phyloP scores from a whole-genome alignment of 2,888 invertebrate genomes.

The Chromoteleia sp. region DNA sequence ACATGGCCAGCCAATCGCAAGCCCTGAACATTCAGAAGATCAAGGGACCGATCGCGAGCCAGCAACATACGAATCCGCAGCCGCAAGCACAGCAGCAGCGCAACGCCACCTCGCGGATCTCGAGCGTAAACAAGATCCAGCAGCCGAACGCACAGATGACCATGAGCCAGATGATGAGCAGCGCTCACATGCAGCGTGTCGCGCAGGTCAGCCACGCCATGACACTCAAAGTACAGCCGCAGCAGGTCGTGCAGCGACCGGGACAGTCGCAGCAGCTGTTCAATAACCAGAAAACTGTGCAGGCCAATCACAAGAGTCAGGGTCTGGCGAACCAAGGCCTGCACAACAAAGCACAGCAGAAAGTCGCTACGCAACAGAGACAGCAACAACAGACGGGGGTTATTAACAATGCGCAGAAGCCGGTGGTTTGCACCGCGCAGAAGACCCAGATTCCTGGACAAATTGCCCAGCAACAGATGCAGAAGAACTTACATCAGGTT shows the following conservation, averaged over 20 bases:
- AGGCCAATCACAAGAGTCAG: conserved; percentile 69
- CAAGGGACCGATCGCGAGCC: conserved; percentile 17
- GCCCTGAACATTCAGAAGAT: conserved; percentile 76
- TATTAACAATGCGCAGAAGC: conserved; percentile 77
- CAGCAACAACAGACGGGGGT: conserved; percentile 65
- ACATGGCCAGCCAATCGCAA: conserved; percentile 71
- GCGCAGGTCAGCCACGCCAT: conserved; percentile 64
- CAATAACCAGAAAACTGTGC: conserved; percentile 76
- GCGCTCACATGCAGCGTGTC: conserved; percentile 74
- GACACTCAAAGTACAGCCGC: conserved; percentile 60
- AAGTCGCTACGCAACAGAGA: conserved; percentile 74
- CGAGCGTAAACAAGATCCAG: conserved; percentile 63
- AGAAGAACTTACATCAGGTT: conserved; percentile 59
- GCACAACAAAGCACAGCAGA: conserved; percentile 75
- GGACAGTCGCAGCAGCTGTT: conserved; percentile 55
- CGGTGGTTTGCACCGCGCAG: conserved; percentile 43
- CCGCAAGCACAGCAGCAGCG: conserved; percentile 7
- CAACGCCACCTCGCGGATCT: conserved; percentile 19
- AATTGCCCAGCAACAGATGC: conserved; percentile 29
- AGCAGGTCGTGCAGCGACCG: not conserved
- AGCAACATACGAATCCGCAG: conserved; percentile 24
- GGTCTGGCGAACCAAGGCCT: conserved; percentile 63
- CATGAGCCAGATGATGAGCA: conserved; percentile 75
- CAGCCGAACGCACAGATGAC: conserved; percentile 73
- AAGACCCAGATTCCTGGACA: conserved; percentile 21